A percentile compares a stretch with the other conserved stretches of the same genome.
phyloP scores from a whole-genome alignment of 2,888 invertebrate species.

The Tinea semifulvella region DNA sequence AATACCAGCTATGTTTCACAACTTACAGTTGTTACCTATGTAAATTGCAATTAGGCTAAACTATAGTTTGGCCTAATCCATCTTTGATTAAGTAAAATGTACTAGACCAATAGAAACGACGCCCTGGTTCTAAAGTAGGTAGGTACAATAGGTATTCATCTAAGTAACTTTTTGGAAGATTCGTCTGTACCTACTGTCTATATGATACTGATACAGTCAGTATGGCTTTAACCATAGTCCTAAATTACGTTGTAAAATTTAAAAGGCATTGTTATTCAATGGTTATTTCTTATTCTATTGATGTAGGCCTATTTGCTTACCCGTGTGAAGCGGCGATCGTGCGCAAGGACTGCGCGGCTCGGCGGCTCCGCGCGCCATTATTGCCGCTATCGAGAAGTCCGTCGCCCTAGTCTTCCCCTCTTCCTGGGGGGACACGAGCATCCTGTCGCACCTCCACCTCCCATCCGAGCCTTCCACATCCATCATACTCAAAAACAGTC shows the following conservation, averaged over 20 bases:
- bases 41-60: no score
- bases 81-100: no score
- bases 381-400: slow-evolving; percentile 95
- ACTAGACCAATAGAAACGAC: no score
- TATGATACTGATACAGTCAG: no score
- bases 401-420: slow-evolving; percentile 73
- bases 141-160: not conserved
- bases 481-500: slow-evolving; percentile 26
- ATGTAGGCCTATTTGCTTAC: slow-evolving; percentile 48
- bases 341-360: slow-evolving; percentile 56
- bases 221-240: no score
- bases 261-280: slow-evolving; percentile 17
- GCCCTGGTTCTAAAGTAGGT: no score
- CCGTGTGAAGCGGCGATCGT: slow-evolving; percentile 47
- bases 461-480: slow-evolving; percentile 56
- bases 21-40: no score
- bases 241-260: slow-evolving; percentile 4
- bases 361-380: slow-evolving; percentile 79
- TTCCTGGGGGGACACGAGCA: slow-evolving; percentile 44
- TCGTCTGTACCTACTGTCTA: not conserved
- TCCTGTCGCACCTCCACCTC: slow-evolving; percentile 51
- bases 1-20: no score
- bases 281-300: no score
- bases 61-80: no score
- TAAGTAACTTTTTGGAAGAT: not conserved